Percentiles rank a stretch among this genome's conserved stretches.
Conservation (phyloP, 2,888 invertebrate species). For the Lithodes maja region DNA sequence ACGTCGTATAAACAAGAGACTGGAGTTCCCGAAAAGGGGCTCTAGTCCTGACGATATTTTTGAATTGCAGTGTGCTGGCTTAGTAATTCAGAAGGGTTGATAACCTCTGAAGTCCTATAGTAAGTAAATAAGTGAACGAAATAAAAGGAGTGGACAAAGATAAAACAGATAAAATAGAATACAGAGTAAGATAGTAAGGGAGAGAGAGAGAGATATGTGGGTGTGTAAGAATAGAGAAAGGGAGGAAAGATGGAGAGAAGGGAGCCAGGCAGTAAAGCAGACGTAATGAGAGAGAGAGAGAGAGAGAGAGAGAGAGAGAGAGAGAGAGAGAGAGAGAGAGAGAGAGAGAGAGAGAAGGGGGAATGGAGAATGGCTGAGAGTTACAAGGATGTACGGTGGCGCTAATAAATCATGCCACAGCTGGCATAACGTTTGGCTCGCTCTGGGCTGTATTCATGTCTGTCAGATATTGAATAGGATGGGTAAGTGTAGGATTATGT, state of each 20-base stretch:
- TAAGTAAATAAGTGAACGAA: background rate
- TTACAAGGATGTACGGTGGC: too few species aligned
- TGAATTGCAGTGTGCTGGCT: too few species aligned
- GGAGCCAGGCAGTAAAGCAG: background rate
- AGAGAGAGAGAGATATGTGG: background rate
- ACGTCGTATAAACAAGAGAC: too few species aligned
- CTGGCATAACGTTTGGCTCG: too few species aligned
- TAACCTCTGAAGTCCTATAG: too few species aligned
- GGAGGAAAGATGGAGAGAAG: background rate
- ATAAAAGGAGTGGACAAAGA: background rate
- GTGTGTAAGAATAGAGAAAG: background rate
- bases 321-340: conserved; percentile 23
- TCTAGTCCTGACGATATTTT: too few species aligned
- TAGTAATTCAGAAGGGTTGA: too few species aligned
- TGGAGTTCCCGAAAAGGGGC: too few species aligned
- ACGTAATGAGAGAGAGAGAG: conserved; percentile 9
- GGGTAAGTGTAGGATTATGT: too few species aligned
- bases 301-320: background rate
- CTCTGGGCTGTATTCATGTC: too few species aligned
- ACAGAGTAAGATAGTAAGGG: background rate
- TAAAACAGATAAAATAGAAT: background rate
- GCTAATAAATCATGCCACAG: too few species aligned
- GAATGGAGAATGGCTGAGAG: background rate
- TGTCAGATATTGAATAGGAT: too few species aligned
- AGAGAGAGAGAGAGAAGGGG: background rate